Evolutionary conservation across 2,888 invertebrate species (phyloP), one percentile per base, ranked within the genome.

Genomic region (Belgica antarctica): DNA sequence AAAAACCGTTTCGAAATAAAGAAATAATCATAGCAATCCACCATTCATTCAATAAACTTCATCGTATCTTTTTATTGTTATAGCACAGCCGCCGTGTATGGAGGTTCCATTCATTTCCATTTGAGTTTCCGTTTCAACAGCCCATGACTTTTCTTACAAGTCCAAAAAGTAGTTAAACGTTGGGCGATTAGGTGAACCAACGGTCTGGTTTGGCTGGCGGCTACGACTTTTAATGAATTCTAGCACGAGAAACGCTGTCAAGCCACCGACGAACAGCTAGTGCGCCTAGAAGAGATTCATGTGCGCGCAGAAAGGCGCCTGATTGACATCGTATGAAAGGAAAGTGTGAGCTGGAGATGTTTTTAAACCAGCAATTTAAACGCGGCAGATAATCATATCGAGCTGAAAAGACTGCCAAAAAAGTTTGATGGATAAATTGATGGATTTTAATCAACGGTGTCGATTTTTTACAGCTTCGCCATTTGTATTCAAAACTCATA

Each of bases 371-470:
- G 34, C 34, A 31, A 31, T 31, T 31, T 31, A 31, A 31, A 5
- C 34, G n/a, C n/a, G n/a, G n/a, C n/a, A n/a, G n/a, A n/a, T n/a
- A n/a, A n/a, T n/a, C n/a, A n/a, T n/a, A n/a, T n/a, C n/a, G n/a
- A n/a, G n/a, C 41, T n/a, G 5, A 31, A 31, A 31, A 41, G 15
- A 41, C 2, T n/a, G 41, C 41, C 41, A 15, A 41, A 41, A 41
- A 41, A 2, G 3, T n/a, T n/a, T n/a, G n/a, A n/a, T 15, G 41
- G 15, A 41, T 41, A 41, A 41, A 5, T 41, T n/a, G n/a, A n/a
- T n/a, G n/a, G n/a, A n/a, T n/a, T 31, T 31, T 52, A 52, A 52
- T 52, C 52, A 52, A 52, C 17, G 52, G 52, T 52, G 52, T 52
- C 52, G 52, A 52, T 52, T 17, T 52, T 52, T 52, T 52, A 52